Evolutionary conservation across 2,888 invertebrate genomes (phyloP), one percentile per base, ranked within the genome.

Genomic region (Dryobotodes eremita): DNA sequence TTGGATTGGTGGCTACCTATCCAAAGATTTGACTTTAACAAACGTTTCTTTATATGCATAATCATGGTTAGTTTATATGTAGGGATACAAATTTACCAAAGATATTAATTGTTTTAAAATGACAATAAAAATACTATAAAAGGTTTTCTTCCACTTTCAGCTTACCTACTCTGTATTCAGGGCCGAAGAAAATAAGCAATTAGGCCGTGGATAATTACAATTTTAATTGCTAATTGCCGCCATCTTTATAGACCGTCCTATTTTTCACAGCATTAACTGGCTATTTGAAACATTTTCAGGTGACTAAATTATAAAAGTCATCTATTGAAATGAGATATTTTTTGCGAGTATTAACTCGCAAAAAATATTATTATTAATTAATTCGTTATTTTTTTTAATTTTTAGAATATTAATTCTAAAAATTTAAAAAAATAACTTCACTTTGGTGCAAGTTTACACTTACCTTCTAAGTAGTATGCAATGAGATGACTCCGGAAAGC

Each of bases 141-240:
- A 46, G 20, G 61, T 50, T 65, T 77, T 48, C 42, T 70, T 78
- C 59, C 62, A 70, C 50, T 68, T 77, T 53, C 31, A 46, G 36
- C 36, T 59, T 50, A 62, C 46, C 46, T 10, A 46, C 31, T 70
- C 36, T 31, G 53, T 53, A 83, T 77, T 73, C 76, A 72, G 65
- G 62, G 65, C 71, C 15, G 15, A 46, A 75, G 69, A 80, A 87
- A 85, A 85, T 77, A 73, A 75, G 76, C 72, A 80, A 77, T 85
- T 77, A 77, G n/a, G 31, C 48, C 65, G 72, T 8, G 13, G 78
- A 73, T 75, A 75, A 73, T 87, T 83, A 80, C 77, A 85, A 78
- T 85, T 83, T 87, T 85, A 85, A 86, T 87, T 80, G 87, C 87
- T 77, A 80, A 87, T 84, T 80, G 80, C 68, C 57, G 15, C 42